phyloP scores from a whole-genome alignment of 2,113 vertebrate genomes.

The Lamprotornis superbus region DNA sequence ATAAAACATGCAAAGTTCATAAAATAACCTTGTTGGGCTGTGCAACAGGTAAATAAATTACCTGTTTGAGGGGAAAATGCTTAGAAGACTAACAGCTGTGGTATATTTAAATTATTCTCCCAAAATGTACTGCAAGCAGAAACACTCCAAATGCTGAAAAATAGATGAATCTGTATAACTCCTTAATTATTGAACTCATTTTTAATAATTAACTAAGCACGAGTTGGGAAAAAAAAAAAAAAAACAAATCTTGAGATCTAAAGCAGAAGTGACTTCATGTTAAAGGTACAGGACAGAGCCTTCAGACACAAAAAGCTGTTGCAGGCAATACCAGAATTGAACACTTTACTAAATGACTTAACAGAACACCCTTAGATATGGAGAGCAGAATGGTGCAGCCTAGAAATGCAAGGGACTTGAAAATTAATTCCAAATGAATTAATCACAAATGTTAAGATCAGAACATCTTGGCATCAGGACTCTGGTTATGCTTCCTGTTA shows the following conservation, averaged over 20 bases:
- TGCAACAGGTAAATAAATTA: neutral
- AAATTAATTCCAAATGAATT: neutral
- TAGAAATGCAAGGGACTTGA: neutral
- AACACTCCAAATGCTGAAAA: slow-evolving; percentile 55
- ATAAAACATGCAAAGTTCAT: neutral
- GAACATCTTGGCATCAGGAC: neutral
- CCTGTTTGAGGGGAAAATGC: neutral
- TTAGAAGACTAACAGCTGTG: neutral
- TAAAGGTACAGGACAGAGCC: neutral
- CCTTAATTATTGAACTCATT: slow-evolving; percentile 56
- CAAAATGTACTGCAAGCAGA: neutral
- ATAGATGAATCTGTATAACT: slow-evolving; percentile 42
- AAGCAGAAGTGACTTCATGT: slow-evolving; percentile 4
- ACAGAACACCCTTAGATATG: neutral
- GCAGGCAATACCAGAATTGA: neutral
- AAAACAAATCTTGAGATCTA: neutral
- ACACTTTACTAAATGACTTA: neutral
- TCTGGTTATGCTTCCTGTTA: neutral
- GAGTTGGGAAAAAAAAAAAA: neutral
- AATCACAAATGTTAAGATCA: neutral
- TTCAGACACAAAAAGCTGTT: neutral
- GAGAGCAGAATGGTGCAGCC: neutral
- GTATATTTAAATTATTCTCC: neutral
- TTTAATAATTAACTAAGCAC: slow-evolving; percentile 56
- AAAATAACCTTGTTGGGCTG: neutral